Conservation (phyloP, 2,113 vertebrate species). For the Alectura lathami region DNA sequence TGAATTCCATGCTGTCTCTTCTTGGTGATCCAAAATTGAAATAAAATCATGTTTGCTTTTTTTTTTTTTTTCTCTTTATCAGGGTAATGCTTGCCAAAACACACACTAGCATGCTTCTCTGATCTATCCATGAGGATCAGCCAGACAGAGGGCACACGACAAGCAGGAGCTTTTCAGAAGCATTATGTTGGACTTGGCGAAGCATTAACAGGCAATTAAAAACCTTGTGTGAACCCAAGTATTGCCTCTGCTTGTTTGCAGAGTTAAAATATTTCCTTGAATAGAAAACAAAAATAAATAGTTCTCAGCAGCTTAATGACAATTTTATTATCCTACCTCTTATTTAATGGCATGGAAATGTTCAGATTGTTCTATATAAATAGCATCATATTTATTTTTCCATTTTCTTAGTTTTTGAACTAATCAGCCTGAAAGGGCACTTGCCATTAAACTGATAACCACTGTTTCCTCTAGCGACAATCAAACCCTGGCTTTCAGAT, state of each 20-base stretch:
- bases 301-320: slow-evolving; percentile 37
- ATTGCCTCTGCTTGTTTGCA: slow-evolving; percentile 1
- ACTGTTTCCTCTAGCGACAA: slow-evolving; percentile 21
- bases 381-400: neutral
- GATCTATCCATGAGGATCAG: neutral
- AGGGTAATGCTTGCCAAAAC: neutral
- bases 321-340: slow-evolving; percentile 34
- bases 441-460: slow-evolving; percentile 55
- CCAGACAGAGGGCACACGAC: neutral
- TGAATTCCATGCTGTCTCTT: neutral
- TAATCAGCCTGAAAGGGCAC: slow-evolving; percentile 32
- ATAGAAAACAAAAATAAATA: slow-evolving; percentile 39
- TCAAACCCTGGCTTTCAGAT: slow-evolving; percentile 1
- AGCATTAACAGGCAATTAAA: slow-evolving; percentile 1
- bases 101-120: neutral
- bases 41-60: neutral
- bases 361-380: neutral
- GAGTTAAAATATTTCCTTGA: neutral
- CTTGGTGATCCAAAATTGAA: neutral
- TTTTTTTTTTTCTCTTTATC: neutral
- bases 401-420: slow-evolving; percentile 15
- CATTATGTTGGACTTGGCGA: neutral
- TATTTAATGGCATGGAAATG: slow-evolving; percentile 54
- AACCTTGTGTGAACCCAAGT: neutral
- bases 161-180: neutral